A percentile compares a stretch with the other conserved stretches of the same genome.
Conservation (phyloP, 1,140 invertebrate genomes). For the Kradibia gibbosae region DNA sequence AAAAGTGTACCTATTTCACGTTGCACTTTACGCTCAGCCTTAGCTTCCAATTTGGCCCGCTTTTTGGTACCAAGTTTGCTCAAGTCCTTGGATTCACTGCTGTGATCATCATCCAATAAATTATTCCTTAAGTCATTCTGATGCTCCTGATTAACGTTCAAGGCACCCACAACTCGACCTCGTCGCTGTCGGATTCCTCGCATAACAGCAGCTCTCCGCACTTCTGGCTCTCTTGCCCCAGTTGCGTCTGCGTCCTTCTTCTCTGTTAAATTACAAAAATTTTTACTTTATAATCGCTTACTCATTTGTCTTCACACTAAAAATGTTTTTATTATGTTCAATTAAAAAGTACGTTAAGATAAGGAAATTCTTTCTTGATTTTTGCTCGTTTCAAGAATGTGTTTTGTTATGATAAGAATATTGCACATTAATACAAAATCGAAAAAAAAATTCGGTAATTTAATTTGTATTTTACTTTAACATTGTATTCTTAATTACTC, state of each 20-base stretch:
- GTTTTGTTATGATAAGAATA: too few relatives aligned
- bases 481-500: too few relatives aligned
- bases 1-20: constrained; percentile 77
- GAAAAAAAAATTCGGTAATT: too few relatives aligned
- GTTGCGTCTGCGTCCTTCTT: constrained; percentile 48
- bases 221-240: constrained; percentile 56
- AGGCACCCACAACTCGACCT: background rate
- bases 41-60: constrained; percentile 90
- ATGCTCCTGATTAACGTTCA: constrained; percentile 50
- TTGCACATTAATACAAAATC: too few relatives aligned
- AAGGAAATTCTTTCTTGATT: too few relatives aligned
- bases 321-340: too few relatives aligned
- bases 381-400: too few relatives aligned
- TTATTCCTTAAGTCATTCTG: constrained; percentile 66
- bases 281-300: too few relatives aligned
- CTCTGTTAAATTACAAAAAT: constrained; percentile 28
- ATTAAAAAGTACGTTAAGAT: too few relatives aligned
- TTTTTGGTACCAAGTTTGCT: constrained; percentile 95
- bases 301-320: too few relatives aligned
- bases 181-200: constrained; percentile 62
- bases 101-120: constrained; percentile 67
- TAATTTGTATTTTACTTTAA: too few relatives aligned
- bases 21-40: constrained; percentile 89
- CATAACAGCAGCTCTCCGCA: constrained; percentile 62
- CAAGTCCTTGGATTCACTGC: constrained; percentile 71